A percentile compares a stretch with the other conserved stretches of the same genome.
Conservation (phyloP, 2,888 invertebrate genomes). For the Mythimna ferrago region DNA sequence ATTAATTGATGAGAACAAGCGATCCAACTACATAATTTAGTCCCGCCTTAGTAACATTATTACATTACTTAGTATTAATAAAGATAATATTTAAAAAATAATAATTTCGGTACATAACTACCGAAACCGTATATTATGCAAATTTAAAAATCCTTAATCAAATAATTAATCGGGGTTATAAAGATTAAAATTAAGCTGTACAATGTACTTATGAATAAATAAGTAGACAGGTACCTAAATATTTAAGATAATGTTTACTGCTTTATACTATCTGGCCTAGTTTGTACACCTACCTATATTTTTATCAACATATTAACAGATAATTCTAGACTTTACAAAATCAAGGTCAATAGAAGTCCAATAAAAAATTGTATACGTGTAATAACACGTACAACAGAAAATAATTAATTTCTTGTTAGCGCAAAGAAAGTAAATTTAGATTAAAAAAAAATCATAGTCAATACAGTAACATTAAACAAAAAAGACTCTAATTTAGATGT, state of each 20-base stretch:
- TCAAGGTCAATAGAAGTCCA: slow-evolving; percentile 1
- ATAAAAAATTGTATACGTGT: background rate
- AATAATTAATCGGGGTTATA: background rate
- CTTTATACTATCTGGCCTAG: slow-evolving; percentile 2
- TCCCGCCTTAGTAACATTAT: background rate
- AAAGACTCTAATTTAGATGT: background rate
- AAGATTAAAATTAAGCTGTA: slow-evolving; percentile 28
- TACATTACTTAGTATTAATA: too few species aligned
- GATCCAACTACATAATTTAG: background rate
- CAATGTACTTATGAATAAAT: background rate
- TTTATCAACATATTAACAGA: slow-evolving; percentile 6
- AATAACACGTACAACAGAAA: background rate
- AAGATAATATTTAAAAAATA: background rate
- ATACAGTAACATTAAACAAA: background rate
- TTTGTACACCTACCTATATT: background rate
- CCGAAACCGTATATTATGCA: too few species aligned
- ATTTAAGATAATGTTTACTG: slow-evolving; percentile 16
- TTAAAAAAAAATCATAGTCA: too few species aligned
- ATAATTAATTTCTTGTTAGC: background rate
- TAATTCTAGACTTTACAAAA: background rate
- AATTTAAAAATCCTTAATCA: background rate
- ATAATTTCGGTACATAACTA: background rate
- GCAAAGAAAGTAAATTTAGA: background rate
- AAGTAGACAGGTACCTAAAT: background rate
- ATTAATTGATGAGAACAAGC: background rate